Base-by-base conservation (phyloP, 2,888 invertebrate species). In the Pedicia rivosa region DNA sequence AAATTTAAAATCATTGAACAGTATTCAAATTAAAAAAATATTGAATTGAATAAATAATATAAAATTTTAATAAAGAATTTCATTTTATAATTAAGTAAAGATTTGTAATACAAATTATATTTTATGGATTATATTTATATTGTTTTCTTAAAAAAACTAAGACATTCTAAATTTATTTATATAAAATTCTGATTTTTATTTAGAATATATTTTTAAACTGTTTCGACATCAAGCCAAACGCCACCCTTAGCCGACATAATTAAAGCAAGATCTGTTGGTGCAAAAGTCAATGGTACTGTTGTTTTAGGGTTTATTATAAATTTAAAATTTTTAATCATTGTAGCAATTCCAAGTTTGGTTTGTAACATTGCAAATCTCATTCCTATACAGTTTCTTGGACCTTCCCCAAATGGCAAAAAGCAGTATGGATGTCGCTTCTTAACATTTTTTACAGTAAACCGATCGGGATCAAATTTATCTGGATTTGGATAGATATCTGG, bases 381-480 rank as follows among this genome's bases (percentile, higher is more conserved):
- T 4, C 45, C 45, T 15, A 45, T 42, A 35, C 45, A 45, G 28
- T 41, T 42, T 20, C 53, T 42, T 0, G 54, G 55, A 5, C 57
- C 55, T 26, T 53, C 54, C 7, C 55, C 55, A 38, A 54, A 57
- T 4, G 55, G 54, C 27, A 55, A 36, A 40, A 46, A 55, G 5
- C 50, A 35, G 37, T 44, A 53, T 2, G 49, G 44, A 33, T 47
- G 42, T 19, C 49, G 43, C 19, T 47, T 44, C 5, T 38, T 24
- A 37, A 48, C 46, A 16, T 48, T 45, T 36, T 50, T 49, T 1
- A 46, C 42, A 5, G 38, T 44, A 45, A 60, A 62, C 27, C 58
- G 45, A 30, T 57, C 55, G 2, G 60, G 60, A 41, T 58, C 51
- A 42, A 54, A 62, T 34, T 45, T 48, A 22, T 51, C 44, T 12